These are phyloP conservation scores for Reinhardtius hippoglossoides DNA, from an alignment of 2,113 vertebrate species.

Conservation along the genomic window DNA sequence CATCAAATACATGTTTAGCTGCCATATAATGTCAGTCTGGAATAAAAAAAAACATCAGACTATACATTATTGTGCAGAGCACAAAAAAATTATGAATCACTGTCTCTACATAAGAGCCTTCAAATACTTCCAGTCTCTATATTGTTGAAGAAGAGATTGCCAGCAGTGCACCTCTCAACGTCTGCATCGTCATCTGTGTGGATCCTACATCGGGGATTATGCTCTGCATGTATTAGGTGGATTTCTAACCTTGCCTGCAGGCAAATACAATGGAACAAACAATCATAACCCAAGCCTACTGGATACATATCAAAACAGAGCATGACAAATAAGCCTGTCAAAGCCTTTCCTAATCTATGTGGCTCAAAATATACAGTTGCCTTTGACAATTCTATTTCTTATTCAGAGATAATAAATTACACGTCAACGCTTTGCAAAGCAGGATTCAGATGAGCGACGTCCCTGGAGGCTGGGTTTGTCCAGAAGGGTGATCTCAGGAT, in stretches of 20 bases:
- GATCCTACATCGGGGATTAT: slow-evolving; percentile 53
- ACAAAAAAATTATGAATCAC: slow-evolving; percentile 24
- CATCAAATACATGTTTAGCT: slow-evolving; percentile 9
- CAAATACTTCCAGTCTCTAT: slow-evolving; percentile 27
- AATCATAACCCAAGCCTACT: slow-evolving; percentile 43
- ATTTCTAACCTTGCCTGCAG: slow-evolving; percentile 58
- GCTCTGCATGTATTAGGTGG: slow-evolving; percentile 57
- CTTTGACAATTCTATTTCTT: slow-evolving; percentile 35
- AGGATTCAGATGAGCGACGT: slow-evolving; percentile 36
- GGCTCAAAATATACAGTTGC: slow-evolving; percentile 48
- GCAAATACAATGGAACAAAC: slow-evolving; percentile 65
- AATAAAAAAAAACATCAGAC: slow-evolving; percentile 14
- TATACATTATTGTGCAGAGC: background rate
- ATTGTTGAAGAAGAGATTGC: slow-evolving; percentile 34
- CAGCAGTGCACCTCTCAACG: slow-evolving; percentile 27
- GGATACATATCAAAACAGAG: slow-evolving; percentile 61
- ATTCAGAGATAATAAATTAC: slow-evolving; percentile 55
- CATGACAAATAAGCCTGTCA: slow-evolving; percentile 67
- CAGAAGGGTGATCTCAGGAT: background rate
- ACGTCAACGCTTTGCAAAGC: slow-evolving; percentile 33
- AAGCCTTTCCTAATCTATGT: slow-evolving; percentile 48
- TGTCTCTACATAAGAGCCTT: slow-evolving; percentile 26
- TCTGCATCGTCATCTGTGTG: slow-evolving; percentile 42
- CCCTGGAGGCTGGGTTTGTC: slow-evolving; percentile 6
- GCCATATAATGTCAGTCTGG: background rate